phyloP scores from a whole-genome alignment of 2,113 vertebrate species.

The Eurypyga helias region DNA sequence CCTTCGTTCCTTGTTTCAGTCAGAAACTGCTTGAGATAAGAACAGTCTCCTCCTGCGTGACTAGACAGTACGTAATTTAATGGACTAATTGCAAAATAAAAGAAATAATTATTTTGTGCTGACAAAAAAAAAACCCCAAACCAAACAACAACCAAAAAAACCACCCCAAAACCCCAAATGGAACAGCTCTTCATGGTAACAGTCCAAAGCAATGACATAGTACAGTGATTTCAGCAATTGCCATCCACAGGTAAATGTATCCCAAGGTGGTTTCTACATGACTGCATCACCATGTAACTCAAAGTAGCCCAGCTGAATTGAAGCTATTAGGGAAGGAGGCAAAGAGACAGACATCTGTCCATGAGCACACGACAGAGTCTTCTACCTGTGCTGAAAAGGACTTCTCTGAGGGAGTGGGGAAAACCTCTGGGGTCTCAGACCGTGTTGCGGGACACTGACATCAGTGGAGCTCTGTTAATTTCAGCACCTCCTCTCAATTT shows the following conservation, averaged over 20 bases:
- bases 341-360: neutral
- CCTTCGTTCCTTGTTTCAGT: neutral
- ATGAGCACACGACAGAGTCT: neutral
- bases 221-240: neutral
- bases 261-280: neutral
- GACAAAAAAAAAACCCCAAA: neutral
- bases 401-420: neutral
- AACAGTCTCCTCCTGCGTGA: neutral
- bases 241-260: neutral
- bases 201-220: neutral
- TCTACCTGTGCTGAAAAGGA: neutral
- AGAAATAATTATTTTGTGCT: neutral
- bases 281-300: neutral
- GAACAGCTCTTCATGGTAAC: neutral
- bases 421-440: rapidly evolving
- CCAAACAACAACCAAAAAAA: too few relatives aligned
- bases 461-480: neutral
- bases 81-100: conserved; percentile 16
- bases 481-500: neutral
- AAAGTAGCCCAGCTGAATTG: neutral
- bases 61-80: neutral
- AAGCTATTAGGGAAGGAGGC: neutral
- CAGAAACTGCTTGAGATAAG: neutral
- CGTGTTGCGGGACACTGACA: neutral
- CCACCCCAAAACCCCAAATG: neutral